Evolutionary conservation across 2,888 invertebrate genomes (phyloP), one percentile per base, ranked within the genome.

Genomic region (Ochlodes sylvanus): DNA sequence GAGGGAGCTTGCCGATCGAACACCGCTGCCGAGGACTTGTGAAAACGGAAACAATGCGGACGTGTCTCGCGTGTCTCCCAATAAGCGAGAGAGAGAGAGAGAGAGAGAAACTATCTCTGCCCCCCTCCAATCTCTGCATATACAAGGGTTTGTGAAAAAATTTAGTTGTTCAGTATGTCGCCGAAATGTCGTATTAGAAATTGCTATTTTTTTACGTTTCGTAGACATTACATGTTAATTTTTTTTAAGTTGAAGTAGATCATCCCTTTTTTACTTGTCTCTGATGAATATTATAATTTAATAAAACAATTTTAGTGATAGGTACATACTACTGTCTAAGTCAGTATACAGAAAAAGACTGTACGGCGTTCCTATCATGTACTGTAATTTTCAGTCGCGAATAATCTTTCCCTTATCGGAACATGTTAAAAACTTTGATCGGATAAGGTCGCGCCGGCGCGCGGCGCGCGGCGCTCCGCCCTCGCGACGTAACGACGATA

Each of bases 351-450:
- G 2, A 27, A 27, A 27, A 27, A 27, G 3, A 27, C 27, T 5
- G 27, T 5, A 5, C 2, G 27, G 5, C 5, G 5, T 27, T 27
- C 5, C 27, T 27, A 4, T 27, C 27, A 27, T 27, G 27, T 27
- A 27, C 3, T 27, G 5, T 27, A 27, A 27, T 27, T 27, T 5
- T 2, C 3, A 5, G 27, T 27, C 27, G 27, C 27, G 27, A 27
- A 27, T 5, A 27, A 27, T 27, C 3, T 27, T 27, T 27, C 27
- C 27, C 3, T 32, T 47, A 17, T 50, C 7, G 7, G 50, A 7
- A 34, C 61, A 52, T 52, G 50, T 38, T 62, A 17, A 62, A 62
- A 62, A 50, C 19, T 62, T 62, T 62, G 47, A 62, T 50, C 61
- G 34, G 32, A 61, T 17, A 50, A 50, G n/a, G 27, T 60, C 10